Percentiles rank a stretch among this genome's conserved stretches.
These are phyloP conservation scores for Coccyzus lansbergi DNA, from an alignment of 2,797 vertebrate genomes.

Conservation along the genomic window DNA sequence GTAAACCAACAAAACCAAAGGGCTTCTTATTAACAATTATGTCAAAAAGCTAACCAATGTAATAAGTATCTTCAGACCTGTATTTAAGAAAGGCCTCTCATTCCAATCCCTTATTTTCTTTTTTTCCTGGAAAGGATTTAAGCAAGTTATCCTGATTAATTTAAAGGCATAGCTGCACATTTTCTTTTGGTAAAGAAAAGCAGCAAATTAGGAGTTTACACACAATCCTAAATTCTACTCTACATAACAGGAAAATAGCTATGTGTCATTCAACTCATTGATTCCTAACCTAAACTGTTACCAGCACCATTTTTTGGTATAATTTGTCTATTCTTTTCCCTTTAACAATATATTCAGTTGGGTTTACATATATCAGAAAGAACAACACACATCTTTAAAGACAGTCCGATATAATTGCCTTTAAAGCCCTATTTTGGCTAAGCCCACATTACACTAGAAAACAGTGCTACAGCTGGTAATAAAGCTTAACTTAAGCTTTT, in stretches of 20 bases:
- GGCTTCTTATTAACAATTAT: background rate
- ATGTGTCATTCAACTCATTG: background rate
- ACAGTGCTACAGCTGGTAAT: background rate
- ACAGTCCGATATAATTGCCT: background rate
- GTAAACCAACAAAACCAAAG: background rate
- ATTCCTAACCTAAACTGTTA: background rate
- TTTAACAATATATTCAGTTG: background rate
- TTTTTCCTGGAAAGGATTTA: background rate
- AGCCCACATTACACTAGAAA: background rate
- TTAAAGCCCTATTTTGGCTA: background rate
- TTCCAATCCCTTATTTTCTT: background rate
- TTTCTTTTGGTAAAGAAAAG: background rate
- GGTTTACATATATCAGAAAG: background rate
- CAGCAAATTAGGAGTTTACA: background rate
- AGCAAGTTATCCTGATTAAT: background rate
- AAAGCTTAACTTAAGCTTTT: background rate
- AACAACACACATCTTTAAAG: background rate
- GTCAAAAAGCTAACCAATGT: background rate
- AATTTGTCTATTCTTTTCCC: background rate
- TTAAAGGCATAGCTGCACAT: background rate
- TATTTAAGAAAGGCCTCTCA: background rate
- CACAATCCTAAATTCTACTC: background rate
- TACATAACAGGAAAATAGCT: background rate
- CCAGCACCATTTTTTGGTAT: background rate
- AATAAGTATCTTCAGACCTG: background rate